Evolutionary conservation across 1,140 invertebrate genomes (phyloP), one percentile per base, ranked within the genome.

Genomic region (Platyscapa corneri): DNA sequence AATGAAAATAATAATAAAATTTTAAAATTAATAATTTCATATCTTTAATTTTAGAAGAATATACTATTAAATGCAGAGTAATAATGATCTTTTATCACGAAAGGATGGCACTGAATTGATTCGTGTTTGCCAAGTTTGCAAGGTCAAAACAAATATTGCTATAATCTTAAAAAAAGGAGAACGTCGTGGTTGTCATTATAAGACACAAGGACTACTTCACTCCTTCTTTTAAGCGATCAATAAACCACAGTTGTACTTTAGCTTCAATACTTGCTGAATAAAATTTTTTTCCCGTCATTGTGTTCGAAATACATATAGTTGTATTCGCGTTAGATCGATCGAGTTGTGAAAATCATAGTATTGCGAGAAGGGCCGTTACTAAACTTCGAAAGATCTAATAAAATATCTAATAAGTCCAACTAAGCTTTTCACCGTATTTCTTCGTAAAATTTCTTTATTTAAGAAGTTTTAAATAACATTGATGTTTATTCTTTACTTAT

Each of bases 241-340:
- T 85, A 85, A 80, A 64, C 18, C 67, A 64, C 46, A 74, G 2
- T 74, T 67, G n/a, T n/a, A 70, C 42, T 76, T 67, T 39, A 53
- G 0, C n/a, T 53, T 53, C 70, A 77, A 84, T 34, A 70, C 60
- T 42, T 53, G 64, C 16, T 27, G 10, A 78, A 78, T 65, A 12
- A 42, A 16, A 77, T 83, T 67, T 67, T 83, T 8, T 32, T 1
- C 37, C 23, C 60, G 42, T 75, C 53, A 46, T 3, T 65, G 75
- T 34, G 60, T 67, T 23, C 49, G 65, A 12, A 8, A 32, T 84
- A 60, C 56, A 60, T n/a, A 65, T 39, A 32, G n/a, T 30, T 67
- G 30, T 76, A 16, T 60, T 16, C 37, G 32, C n/a, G 75, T 84
- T 84, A 78, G 32, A 78, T 84, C 82, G 75, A 84, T 84, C 49